These are phyloP conservation scores for Trissolcus basalis DNA, from an alignment of 1,140 invertebrate species.

Conservation along the genomic window DNA sequence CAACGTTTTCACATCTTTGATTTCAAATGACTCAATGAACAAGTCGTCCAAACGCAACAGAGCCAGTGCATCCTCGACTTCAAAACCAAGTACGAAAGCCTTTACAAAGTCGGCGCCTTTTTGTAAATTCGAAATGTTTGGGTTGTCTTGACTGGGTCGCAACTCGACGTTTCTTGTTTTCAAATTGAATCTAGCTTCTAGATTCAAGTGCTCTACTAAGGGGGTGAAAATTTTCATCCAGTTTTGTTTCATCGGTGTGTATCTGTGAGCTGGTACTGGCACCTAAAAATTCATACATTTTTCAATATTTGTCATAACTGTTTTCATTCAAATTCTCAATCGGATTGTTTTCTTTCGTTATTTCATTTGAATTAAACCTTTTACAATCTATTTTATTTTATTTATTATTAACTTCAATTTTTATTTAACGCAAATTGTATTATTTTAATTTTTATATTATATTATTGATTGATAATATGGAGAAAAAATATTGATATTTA, in stretches of 20 bases:
- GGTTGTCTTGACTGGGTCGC: slow-evolving; percentile 83
- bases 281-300: slow-evolving; percentile 77
- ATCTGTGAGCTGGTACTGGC: slow-evolving; percentile 85
- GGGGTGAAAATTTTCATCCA: slow-evolving; percentile 99
- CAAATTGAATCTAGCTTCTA: slow-evolving; percentile 96
- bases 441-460: too few species aligned
- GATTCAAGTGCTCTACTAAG: slow-evolving; percentile 94
- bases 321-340: too few species aligned
- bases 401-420: too few species aligned
- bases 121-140: slow-evolving; percentile 93
- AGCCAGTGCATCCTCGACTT: slow-evolving; percentile 97
- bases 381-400: too few species aligned
- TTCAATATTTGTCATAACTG: too few species aligned
- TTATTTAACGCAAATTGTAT: too few species aligned
- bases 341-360: too few species aligned
- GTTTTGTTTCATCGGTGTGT: slow-evolving; percentile 94
- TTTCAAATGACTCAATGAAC: slow-evolving; percentile 97
- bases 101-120: slow-evolving; percentile 99
- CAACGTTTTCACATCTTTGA: slow-evolving; percentile 97
- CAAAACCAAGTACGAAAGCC: slow-evolving; percentile 97
- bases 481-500: neutral
- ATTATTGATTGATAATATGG: too few species aligned
- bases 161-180: slow-evolving; percentile 95
- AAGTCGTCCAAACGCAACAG: slow-evolving; percentile 96
- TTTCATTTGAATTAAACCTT: too few species aligned